Evolutionary conservation across 2,888 invertebrate genomes (phyloP), one percentile per base, ranked within the genome.

Genomic region (Salticus scenicus): DNA sequence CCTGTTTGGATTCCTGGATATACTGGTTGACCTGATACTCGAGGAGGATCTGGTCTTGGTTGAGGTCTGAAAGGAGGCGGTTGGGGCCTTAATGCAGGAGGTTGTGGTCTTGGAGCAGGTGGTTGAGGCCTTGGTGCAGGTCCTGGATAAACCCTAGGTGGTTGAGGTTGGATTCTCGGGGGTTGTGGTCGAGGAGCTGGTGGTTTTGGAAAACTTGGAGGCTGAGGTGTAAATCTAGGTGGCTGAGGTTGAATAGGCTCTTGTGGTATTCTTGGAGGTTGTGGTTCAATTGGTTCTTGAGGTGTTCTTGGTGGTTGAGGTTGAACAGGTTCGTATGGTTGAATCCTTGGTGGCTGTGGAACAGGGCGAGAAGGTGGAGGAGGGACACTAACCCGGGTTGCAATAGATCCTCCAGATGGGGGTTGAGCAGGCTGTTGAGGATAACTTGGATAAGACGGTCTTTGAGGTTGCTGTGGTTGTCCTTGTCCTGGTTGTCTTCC

Each of bases 351-450:
- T 47, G 12, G 47, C n/a, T 47, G 47, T 2, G 47, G 47, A 12
- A 14, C 63, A 14, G 20, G 73, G 12, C n/a, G 8, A 0, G 73
- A 33, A 27, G 24, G n/a, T 24, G 79, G 85, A 8, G 86, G 75
- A 14, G 79, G 75, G 37, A 76, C 69, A 30, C 74, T 70, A 4
- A 84, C 77, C 57, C 74, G 33, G 12, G 80, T 51, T n/a, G 72
- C 71, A 57, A 51, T 30, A 7, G 80, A 76, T n/a, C 80, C 86
- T 14, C 41, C 67, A n/a, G 75, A 75, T 41, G 86, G 86, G 10
- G 78, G 77, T 5, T 76, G 83, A 0, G 71, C 72, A n/a, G n/a
- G n/a, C n/a, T n/a, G n/a, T n/a, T n/a, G n/a, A 4, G 37, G 37
- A 37, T 7, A 37, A 10, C 37, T 37, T 12, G 70, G 75, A 8